Conservation (phyloP, 2,888 invertebrate species). For the Campoletis raptor region DNA sequence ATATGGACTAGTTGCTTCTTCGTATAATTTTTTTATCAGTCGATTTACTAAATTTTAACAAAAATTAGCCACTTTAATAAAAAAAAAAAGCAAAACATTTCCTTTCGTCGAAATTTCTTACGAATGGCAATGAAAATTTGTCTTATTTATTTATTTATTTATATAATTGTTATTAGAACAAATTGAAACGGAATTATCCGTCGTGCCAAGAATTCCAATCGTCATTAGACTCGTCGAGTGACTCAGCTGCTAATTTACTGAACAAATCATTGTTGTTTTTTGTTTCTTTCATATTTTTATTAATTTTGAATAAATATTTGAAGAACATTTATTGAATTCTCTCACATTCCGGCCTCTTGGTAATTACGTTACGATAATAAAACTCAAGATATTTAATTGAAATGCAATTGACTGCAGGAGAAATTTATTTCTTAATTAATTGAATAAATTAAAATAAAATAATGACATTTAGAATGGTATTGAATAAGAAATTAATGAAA, state of each 20-base stretch:
- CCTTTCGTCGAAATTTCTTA: neutral
- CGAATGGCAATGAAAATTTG: neutral
- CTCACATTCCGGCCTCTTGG: neutral
- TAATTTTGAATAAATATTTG: too few species aligned
- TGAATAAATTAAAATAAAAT: neutral
- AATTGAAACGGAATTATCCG: too few species aligned
- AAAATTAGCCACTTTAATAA: neutral
- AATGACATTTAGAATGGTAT: neutral
- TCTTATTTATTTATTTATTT: neutral
- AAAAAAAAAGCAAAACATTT: neutral
- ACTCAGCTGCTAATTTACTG: too few species aligned
- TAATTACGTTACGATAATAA: neutral
- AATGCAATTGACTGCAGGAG: neutral
- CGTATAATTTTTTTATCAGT: slow-evolving; percentile 32
- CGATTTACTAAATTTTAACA: neutral
- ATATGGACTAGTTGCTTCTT: slow-evolving; percentile 43
- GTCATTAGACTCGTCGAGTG: too few species aligned
- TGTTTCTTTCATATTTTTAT: too few species aligned
- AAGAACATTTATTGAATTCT: too few species aligned
- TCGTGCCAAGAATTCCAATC: too few species aligned
- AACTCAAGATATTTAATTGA: neutral
- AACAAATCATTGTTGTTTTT: too few species aligned
- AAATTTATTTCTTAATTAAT: neutral
- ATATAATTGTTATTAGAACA: too few species aligned
- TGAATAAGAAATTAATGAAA: neutral